A percentile compares a stretch with the other conserved stretches of the same genome.
These are phyloP conservation scores for Carassius gibelio DNA, from an alignment of 2,113 vertebrate genomes.

Conservation along the genomic window DNA sequence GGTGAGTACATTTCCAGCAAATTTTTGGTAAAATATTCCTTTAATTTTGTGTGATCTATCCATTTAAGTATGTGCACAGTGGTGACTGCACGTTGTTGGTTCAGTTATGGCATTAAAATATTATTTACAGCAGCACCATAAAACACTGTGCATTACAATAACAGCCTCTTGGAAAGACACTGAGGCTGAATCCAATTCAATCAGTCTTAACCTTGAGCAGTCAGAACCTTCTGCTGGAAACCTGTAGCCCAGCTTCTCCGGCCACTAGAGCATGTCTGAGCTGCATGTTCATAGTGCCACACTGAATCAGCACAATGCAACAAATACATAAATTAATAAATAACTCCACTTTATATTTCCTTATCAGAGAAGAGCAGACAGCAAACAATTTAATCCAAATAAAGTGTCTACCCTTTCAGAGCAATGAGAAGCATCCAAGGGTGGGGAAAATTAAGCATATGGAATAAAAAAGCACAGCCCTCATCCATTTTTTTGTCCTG, in stretches of 20 bases:
- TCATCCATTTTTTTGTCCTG: conserved; percentile 43
- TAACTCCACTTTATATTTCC: conserved; percentile 62
- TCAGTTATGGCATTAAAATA: neutral
- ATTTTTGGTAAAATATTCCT: too few relatives aligned
- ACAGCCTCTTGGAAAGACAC: conserved; percentile 15
- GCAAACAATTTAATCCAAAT: conserved; percentile 70
- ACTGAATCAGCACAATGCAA: conserved; percentile 60
- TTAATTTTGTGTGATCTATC: neutral
- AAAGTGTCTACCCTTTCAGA: conserved; percentile 65
- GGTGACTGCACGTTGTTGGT: neutral
- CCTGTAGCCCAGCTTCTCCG: conserved; percentile 19
- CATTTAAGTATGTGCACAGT: neutral
- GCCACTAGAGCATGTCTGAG: neutral
- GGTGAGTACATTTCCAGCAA: too few relatives aligned
- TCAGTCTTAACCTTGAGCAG: conserved; percentile 41
- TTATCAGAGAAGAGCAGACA: conserved; percentile 72
- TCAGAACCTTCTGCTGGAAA: conserved; percentile 14
- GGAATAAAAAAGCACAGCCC: conserved; percentile 53
- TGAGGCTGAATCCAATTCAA: conserved; percentile 12
- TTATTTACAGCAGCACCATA: conserved; percentile 16
- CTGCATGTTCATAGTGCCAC: conserved; percentile 34
- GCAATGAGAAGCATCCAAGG: conserved; percentile 60
- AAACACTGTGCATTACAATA: conserved; percentile 10
- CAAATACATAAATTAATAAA: conserved; percentile 64
- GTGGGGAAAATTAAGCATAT: conserved; percentile 53